A percentile compares a stretch with the other conserved stretches of the same genome.
Conservation (phyloP, 2,113 vertebrate genomes). For the Willisornis vidua region DNA sequence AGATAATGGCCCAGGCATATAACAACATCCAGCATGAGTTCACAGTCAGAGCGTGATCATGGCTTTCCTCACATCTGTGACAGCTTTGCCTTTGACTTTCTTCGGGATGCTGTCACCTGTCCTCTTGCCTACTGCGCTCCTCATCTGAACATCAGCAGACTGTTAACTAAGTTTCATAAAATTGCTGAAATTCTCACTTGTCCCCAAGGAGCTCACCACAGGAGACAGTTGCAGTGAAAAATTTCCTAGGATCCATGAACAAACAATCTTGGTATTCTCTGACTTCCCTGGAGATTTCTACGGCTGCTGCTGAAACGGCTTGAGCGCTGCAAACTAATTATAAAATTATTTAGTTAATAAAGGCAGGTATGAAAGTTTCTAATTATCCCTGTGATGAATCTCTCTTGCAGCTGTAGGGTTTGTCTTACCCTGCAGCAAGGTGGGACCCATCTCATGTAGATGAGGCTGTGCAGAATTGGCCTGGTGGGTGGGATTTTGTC, state of each 20-base stretch:
- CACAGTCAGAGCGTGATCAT: not conserved
- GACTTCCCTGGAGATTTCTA: not conserved
- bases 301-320: not conserved
- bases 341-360: slow-evolving; percentile 50
- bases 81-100: not conserved
- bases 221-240: not conserved
- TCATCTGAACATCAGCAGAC: not conserved
- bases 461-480: not conserved
- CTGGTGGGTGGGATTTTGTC: not conserved
- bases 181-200: not conserved
- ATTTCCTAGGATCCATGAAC: not conserved
- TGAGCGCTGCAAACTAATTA: slow-evolving; percentile 1
- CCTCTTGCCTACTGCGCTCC: not conserved
- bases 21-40: not conserved
- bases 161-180: slow-evolving; percentile 23
- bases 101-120: not conserved
- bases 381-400: not conserved
- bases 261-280: slow-evolving; percentile 28
- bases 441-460: not conserved
- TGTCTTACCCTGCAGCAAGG: slow-evolving; percentile 25
- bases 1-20: fast-evolving
- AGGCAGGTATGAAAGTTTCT: slow-evolving; percentile 29
- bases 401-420: not conserved
- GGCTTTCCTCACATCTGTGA: not conserved
- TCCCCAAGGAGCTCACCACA: not conserved